phyloP scores from a whole-genome alignment of 2,888 invertebrate genomes.

The Polydesmus complanatus region DNA sequence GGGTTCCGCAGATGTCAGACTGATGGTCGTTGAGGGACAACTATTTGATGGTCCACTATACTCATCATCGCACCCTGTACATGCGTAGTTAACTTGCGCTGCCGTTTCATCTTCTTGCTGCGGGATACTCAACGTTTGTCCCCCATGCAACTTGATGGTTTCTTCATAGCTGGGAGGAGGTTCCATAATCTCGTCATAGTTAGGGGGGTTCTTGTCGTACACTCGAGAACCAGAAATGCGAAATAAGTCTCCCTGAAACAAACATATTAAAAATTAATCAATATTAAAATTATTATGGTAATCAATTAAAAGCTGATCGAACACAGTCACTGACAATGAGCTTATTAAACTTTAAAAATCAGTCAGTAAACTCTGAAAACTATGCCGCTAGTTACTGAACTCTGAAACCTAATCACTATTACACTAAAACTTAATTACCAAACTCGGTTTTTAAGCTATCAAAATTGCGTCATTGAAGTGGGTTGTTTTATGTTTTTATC shows the following conservation, averaged over 20 bases:
- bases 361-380: no score
- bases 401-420: no score
- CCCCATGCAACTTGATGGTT: conserved; percentile 5
- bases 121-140: neutral
- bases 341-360: neutral
- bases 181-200: conserved; percentile 14
- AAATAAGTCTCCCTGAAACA: conserved; percentile 9
- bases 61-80: no score
- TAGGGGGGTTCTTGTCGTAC: conserved; percentile 15
- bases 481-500: no score
- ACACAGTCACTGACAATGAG: neutral
- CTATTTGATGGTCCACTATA: no score
- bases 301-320: neutral
- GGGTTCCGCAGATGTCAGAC: no score
- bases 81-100: neutral
- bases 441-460: no score
- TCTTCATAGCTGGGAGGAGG: conserved; percentile 16
- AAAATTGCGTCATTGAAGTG: no score
- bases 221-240: conserved; percentile 10
- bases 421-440: no score
- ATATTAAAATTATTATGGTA: no score
- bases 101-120: neutral
- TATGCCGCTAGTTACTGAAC: no score
- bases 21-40: no score
- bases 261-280: neutral